Evolutionary conservation across 2,797 vertebrate species (phyloP).

Genomic region (Balearica regulorum): DNA sequence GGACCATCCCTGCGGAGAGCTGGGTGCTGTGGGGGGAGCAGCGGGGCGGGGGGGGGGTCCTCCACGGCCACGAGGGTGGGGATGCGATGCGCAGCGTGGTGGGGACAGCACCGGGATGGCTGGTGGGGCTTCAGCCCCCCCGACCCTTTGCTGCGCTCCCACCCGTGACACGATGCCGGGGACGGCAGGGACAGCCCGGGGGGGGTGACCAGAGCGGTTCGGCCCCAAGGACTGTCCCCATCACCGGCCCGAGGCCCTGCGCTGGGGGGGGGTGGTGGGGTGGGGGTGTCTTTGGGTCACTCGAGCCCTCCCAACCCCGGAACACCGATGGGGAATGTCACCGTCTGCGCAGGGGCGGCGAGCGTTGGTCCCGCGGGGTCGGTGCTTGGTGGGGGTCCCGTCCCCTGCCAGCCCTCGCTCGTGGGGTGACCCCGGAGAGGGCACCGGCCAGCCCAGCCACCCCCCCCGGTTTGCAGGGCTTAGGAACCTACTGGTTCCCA

Average conservation of each 20-base stretch:
- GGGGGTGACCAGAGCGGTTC: rapidly evolving
- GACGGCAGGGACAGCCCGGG: too few species aligned
- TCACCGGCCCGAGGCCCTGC: rapidly evolving
- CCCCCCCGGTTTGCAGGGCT: not conserved
- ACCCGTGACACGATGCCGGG: rapidly evolving
- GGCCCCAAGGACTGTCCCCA: not conserved
- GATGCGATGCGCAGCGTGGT: too few species aligned
- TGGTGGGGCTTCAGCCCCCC: not conserved
- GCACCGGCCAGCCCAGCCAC: rapidly evolving
- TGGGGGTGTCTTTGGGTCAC: not conserved
- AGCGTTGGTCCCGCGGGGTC: rapidly evolving
- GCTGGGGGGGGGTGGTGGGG: rapidly evolving
- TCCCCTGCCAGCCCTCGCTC: not conserved
- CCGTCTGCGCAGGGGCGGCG: rapidly evolving
- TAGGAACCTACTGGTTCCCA: not conserved
- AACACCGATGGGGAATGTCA: rapidly evolving
- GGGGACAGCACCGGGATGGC: not conserved
- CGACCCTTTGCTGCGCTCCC: not conserved
- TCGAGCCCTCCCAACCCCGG: rapidly evolving
- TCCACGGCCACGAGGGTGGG: rapidly evolving
- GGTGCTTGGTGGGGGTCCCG: not conserved
- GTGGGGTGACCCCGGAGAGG: not conserved
- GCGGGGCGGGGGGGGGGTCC: too few species aligned
- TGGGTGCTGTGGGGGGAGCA: not conserved
- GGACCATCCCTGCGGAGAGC: not conserved